Conservation (phyloP, 2,797 vertebrate species). For the Manis javanica region DNA sequence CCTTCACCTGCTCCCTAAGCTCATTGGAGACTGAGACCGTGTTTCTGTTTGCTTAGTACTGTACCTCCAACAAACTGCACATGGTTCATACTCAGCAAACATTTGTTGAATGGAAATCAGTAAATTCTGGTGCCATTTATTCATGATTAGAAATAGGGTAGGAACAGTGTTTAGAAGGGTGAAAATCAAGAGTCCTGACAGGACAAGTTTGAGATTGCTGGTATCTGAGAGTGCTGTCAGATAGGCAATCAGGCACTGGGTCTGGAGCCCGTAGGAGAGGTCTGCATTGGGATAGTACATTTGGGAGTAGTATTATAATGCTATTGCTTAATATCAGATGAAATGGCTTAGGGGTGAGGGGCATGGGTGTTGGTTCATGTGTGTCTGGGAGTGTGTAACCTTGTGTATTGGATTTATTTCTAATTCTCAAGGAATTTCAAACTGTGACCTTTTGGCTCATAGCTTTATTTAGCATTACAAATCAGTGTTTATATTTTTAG, state of each 20-base stretch:
- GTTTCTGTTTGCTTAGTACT: not conserved
- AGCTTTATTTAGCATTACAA: not conserved
- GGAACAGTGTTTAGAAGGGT: not conserved
- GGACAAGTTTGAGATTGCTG: not conserved
- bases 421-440: slow-evolving; percentile 18
- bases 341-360: not conserved
- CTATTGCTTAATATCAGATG: not conserved
- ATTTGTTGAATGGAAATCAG: not conserved
- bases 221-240: not conserved
- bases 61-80: not conserved
- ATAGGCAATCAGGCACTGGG: rapidly evolving
- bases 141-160: not conserved
- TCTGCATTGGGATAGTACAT: not conserved
- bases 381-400: not conserved
- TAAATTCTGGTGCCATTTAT: slow-evolving; percentile 5
- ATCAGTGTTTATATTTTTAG: not conserved
- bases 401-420: not conserved
- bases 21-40: not conserved
- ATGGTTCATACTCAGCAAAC: not conserved
- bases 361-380: not conserved
- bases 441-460: not conserved
- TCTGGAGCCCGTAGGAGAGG: not conserved
- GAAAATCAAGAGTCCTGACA: not conserved
- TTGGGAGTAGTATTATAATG: not conserved
- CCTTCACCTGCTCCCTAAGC: not conserved